Percentiles rank a stretch among this genome's conserved stretches.
Evolutionary conservation across 2,797 vertebrate species (phyloP).

Genomic region (Anomalospiza imberbis): DNA sequence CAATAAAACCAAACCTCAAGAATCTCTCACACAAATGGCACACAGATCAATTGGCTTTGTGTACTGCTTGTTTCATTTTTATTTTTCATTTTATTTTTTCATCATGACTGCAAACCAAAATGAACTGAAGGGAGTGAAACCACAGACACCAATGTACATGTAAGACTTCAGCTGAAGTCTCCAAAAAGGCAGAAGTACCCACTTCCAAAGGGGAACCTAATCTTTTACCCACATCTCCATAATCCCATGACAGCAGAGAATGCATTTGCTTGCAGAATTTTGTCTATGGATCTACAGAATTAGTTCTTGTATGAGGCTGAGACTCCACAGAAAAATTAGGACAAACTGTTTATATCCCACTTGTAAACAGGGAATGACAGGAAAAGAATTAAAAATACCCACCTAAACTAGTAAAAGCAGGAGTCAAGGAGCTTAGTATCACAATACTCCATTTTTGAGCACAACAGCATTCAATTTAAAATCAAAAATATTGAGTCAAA

Average conservation of each 20-base stretch:
- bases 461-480: background rate
- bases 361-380: background rate
- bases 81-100: background rate
- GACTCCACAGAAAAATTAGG: background rate
- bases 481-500: background rate
- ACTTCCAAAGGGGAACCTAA: background rate
- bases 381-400: background rate
- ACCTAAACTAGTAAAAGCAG: background rate
- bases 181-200: background rate
- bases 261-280: background rate
- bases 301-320: background rate
- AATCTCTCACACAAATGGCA: background rate
- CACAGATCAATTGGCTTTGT: background rate
- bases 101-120: background rate
- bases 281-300: background rate
- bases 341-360: background rate
- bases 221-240: background rate
- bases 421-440: background rate
- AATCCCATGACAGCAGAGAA: background rate
- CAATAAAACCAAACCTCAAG: conserved; percentile 1
- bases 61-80: background rate
- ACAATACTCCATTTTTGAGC: background rate
- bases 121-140: background rate
- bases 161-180: background rate
- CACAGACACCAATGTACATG: background rate